These are phyloP conservation scores for Tipula confusa DNA, from an alignment of 2,888 invertebrate genomes.

Conservation along the genomic window DNA sequence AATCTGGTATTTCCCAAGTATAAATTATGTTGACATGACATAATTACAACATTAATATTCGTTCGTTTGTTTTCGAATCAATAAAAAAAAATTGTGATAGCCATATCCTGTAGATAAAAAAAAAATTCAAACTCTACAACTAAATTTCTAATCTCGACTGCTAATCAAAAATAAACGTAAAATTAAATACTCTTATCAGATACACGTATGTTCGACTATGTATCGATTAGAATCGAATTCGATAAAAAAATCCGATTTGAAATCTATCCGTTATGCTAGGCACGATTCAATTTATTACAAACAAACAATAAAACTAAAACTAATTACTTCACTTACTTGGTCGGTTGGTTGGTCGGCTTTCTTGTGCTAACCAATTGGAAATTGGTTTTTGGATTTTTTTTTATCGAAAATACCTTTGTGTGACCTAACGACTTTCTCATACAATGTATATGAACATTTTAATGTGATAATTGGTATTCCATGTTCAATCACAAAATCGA, in stretches of 20 bases:
- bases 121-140: background rate
- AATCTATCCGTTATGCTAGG: background rate
- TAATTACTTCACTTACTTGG: constrained; percentile 8
- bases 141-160: background rate
- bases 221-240: background rate
- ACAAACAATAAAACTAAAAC: background rate
- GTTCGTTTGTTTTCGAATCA: background rate
- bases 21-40: background rate
- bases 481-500: background rate
- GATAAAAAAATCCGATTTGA: background rate
- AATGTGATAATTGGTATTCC: background rate
- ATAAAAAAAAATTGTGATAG: background rate
- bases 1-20: background rate
- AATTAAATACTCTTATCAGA: background rate
- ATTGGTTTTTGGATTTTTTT: too few species aligned
- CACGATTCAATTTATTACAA: background rate
- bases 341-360: background rate
- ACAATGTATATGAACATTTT: too few species aligned
- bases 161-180: constrained; percentile 8
- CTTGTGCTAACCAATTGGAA: background rate
- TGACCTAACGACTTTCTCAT: background rate
- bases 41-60: background rate
- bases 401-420: background rate
- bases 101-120: background rate
- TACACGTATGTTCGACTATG: too few species aligned